Percentiles rank a stretch among this genome's conserved stretches.
These are phyloP conservation scores for Mustelus asterias DNA, from an alignment of 2,113 vertebrate species.

Conservation along the genomic window DNA sequence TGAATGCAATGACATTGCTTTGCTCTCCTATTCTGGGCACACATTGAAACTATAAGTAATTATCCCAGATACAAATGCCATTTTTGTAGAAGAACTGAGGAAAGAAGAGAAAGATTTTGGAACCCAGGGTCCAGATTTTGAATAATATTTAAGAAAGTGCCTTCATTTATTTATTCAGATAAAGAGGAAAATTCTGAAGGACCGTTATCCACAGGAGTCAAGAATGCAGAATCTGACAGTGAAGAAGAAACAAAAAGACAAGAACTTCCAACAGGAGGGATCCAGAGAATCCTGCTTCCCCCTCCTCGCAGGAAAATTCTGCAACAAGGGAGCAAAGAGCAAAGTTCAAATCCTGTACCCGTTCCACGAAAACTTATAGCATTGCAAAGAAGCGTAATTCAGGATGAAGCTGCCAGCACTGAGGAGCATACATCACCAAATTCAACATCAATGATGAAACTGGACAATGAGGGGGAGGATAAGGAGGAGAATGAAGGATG, in stretches of 20 bases:
- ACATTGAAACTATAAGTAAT: neutral
- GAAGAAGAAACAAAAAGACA: neutral
- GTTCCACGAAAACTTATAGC: neutral
- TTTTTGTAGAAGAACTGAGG: neutral
- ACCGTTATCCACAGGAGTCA: neutral
- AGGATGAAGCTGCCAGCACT: neutral
- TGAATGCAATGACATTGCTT: neutral
- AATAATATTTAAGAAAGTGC: neutral
- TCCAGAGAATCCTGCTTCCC: neutral
- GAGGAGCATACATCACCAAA: neutral
- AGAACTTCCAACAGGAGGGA: neutral
- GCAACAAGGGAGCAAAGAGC: neutral
- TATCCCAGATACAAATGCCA: neutral
- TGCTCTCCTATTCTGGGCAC: neutral
- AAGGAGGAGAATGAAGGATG: neutral
- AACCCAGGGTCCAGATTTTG: neutral
- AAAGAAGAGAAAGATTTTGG: neutral
- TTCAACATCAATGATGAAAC: neutral
- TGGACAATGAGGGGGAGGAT: neutral
- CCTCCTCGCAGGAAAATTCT: neutral
- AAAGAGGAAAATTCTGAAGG: slow-evolving; percentile 4
- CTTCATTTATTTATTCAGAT: neutral
- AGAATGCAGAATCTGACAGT: neutral
- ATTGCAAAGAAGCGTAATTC: neutral
- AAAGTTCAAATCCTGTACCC: neutral